Evolutionary conservation across 2,888 invertebrate species (phyloP), one percentile per base, ranked within the genome.

Genomic region (Clepsis dumicolana): DNA sequence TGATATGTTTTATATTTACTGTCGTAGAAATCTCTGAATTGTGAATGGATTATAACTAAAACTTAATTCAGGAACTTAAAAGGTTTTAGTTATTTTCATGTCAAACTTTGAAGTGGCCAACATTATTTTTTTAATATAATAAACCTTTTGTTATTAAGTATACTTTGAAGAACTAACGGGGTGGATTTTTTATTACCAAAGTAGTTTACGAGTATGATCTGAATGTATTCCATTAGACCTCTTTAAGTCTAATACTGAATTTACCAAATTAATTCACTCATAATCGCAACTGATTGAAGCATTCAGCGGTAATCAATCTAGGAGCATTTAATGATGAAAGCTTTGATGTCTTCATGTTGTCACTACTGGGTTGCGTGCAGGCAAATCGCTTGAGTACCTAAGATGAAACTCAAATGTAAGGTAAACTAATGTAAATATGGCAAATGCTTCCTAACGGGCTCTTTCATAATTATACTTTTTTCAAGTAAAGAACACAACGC

Each of bases 211-310:
- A 29, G 29, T 29, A 8, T 29, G 8, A 29, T 35, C 16, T 10
- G 48, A 64, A 64, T 64, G 56, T 64, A 64, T 64, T 64, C 48
- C 14, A 64, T 64, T 32, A 18, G 57, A 64, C 35, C 57, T 59
- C 21, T 27, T 65, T 41, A 12, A 52, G 50, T 38, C 14, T 59
- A 52, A 52, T 50, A 32, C n/a, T n/a, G n/a, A 52, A 59, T 41
- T 52, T 59, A 59, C 18, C 38, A 14, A 59, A 27, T n/a, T n/a
- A 29, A 29, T 38, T 59, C 38, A 3, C 14, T 4, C 27, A 21
- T 21, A 48, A 18, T 48, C 21, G 48, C 7, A 18, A 41, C n/a
- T 41, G 38, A 41, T 41, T 16, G 38, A 16, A n/a, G 16, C 12
- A 41, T 48, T 21, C 48, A 8, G 21, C 21, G 21, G 21, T 48